A percentile compares a stretch with the other conserved stretches of the same genome.
phyloP scores from a whole-genome alignment of 1,140 invertebrate species.

The Marisa cornuarietis region DNA sequence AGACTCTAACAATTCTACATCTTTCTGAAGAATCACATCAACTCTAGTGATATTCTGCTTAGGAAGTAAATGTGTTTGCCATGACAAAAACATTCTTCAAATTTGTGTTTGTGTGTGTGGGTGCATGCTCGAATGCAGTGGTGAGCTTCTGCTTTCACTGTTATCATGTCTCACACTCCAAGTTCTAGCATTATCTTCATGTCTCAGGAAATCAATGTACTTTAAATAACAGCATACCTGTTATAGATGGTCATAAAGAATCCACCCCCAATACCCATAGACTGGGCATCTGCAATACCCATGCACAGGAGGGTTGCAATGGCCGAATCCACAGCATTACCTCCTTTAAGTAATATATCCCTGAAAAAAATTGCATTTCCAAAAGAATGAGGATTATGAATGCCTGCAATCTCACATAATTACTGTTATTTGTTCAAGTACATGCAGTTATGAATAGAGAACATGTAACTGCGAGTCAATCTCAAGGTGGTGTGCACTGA shows the following conservation, averaged over 20 bases:
- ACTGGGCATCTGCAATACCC: slow-evolving; percentile 25
- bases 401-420: too few species aligned
- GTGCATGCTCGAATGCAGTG: not conserved
- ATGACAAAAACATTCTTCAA: not conserved
- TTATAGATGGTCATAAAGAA: slow-evolving; percentile 30
- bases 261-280: slow-evolving; percentile 31
- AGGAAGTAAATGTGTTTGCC: too few species aligned
- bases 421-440: too few species aligned
- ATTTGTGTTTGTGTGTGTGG: slow-evolving; percentile 6
- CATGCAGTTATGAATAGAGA: too few species aligned
- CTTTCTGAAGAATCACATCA: too few species aligned
- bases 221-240: slow-evolving; percentile 10
- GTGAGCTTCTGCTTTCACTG: not conserved
- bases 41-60: too few species aligned
- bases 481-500: too few species aligned
- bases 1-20: not conserved
- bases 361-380: not conserved
- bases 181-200: not conserved
- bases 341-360: slow-evolving; percentile 8
- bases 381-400: too few species aligned
- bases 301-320: slow-evolving; percentile 25
- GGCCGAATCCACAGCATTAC: slow-evolving; percentile 28
- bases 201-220: not conserved
- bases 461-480: too few species aligned
- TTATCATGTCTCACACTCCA: not conserved